Evolutionary conservation across 2,113 vertebrate species (phyloP).

Genomic region (Forbesichthys agassizii): DNA sequence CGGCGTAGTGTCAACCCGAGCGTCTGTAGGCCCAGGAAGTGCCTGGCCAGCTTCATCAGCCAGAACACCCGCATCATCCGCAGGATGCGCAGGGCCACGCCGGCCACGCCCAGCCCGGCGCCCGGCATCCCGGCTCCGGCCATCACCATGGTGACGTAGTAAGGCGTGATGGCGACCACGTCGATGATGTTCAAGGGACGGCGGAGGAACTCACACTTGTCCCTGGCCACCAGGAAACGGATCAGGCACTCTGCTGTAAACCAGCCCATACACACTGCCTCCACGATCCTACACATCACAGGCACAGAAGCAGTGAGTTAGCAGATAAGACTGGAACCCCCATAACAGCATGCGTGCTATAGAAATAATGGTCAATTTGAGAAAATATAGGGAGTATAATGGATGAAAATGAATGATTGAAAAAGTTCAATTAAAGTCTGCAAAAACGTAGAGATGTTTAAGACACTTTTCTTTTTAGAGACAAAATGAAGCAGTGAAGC

Average conservation of each 20-base stretch:
- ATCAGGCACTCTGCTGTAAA: slow-evolving; percentile 97
- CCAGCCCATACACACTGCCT: slow-evolving; percentile 98
- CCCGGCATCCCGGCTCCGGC: slow-evolving; percentile 88
- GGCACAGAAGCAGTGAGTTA: slow-evolving; percentile 2
- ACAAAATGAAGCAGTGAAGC: slow-evolving; percentile 11
- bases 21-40: slow-evolving; percentile 97
- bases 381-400: no score
- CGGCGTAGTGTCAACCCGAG: slow-evolving; percentile 94
- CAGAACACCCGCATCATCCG: slow-evolving; percentile 99
- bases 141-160: slow-evolving; percentile 88
- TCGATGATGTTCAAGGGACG: slow-evolving; percentile 97
- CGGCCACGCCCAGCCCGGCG: slow-evolving; percentile 93
- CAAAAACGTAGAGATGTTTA: not conserved
- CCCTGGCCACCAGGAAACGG: slow-evolving; percentile 93
- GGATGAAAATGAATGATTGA: no score
- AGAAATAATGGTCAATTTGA: no score
- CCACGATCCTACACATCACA: slow-evolving; percentile 86
- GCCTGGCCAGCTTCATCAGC: slow-evolving; percentile 97
- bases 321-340: not conserved
- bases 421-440: not conserved
- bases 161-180: slow-evolving; percentile 93
- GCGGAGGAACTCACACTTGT: slow-evolving; percentile 97
- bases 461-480: slow-evolving; percentile 1
- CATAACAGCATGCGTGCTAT: no score
- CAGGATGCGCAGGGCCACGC: slow-evolving; percentile 91